Conservation (phyloP, 2,888 invertebrate genomes). For the Tiliacea citrago region DNA sequence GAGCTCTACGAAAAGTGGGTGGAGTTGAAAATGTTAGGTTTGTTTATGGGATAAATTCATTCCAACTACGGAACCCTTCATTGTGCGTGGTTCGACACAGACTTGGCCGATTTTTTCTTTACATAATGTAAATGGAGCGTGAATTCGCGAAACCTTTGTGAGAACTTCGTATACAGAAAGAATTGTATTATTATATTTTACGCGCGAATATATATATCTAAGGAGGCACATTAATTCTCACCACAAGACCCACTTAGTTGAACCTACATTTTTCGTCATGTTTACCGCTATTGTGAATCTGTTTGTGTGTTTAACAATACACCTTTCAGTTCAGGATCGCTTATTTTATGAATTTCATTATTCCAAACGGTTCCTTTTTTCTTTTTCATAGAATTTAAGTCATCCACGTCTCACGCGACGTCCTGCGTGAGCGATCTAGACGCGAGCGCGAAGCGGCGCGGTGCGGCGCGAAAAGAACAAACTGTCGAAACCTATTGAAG, state of each 20-base stretch:
- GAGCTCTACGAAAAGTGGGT: too few species aligned
- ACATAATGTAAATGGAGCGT: slow-evolving; percentile 41
- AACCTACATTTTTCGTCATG: slow-evolving; percentile 45
- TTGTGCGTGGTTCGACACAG: too few species aligned
- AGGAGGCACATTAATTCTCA: slow-evolving; percentile 43
- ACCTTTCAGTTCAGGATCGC: slow-evolving; percentile 36
- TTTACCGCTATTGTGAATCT: slow-evolving; percentile 44
- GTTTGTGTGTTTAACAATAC: slow-evolving; percentile 43
- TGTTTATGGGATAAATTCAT: too few species aligned
- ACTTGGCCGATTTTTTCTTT: slow-evolving; percentile 22
- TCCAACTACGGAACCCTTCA: too few species aligned
- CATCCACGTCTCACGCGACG: too few species aligned
- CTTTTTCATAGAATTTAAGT: slow-evolving; percentile 19
- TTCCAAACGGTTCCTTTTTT: slow-evolving; percentile 29
- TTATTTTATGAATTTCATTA: slow-evolving; percentile 38
- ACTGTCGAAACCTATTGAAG: too few species aligned
- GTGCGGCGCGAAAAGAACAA: too few species aligned
- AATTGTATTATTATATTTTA: slow-evolving; percentile 52
- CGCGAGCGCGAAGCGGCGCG: too few species aligned
- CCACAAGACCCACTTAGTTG: slow-evolving; percentile 50
- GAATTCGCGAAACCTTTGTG: slow-evolving; percentile 43
- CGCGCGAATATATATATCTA: slow-evolving; percentile 39
- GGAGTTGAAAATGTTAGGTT: too few species aligned
- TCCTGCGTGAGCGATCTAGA: too few species aligned
- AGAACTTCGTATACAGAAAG: slow-evolving; percentile 35